Percentiles rank a stretch among this genome's conserved stretches.
These are phyloP conservation scores for Mythimna albipuncta DNA, from an alignment of 2,888 invertebrate species.

Conservation along the genomic window DNA sequence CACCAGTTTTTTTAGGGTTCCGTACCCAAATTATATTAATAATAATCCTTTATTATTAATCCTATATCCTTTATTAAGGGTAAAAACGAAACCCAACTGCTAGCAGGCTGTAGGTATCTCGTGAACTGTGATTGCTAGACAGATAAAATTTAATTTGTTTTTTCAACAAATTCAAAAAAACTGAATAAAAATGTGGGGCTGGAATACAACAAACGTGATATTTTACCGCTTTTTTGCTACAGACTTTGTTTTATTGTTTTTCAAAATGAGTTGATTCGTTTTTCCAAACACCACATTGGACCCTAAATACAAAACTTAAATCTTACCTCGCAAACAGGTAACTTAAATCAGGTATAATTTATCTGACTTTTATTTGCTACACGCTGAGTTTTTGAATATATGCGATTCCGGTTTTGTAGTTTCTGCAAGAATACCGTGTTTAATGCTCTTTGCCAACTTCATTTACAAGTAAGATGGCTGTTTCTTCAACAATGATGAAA, in stretches of 20 bases:
- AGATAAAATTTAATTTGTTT: neutral
- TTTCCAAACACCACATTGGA: neutral
- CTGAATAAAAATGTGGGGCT: too few relatives aligned
- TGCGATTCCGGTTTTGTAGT: slow-evolving; percentile 37
- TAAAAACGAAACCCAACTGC: too few relatives aligned
- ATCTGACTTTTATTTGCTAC: slow-evolving; percentile 17
- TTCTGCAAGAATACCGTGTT: slow-evolving; percentile 41
- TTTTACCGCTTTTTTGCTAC: too few relatives aligned
- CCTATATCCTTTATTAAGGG: too few relatives aligned
- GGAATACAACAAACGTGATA: too few relatives aligned
- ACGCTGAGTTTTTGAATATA: slow-evolving; percentile 30
- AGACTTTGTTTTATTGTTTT: too few relatives aligned
- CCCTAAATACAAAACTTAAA: slow-evolving; percentile 9
- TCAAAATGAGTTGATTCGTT: neutral
- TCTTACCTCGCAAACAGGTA: slow-evolving; percentile 20
- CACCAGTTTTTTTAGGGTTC: too few relatives aligned
- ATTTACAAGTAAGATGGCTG: slow-evolving; percentile 51
- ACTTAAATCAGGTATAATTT: slow-evolving; percentile 6
- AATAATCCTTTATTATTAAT: too few relatives aligned
- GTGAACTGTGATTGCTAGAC: neutral
- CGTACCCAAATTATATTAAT: too few relatives aligned
- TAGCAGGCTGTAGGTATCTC: too few relatives aligned
- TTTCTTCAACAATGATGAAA: slow-evolving; percentile 52
- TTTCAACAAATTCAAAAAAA: neutral
- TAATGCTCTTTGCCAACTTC: slow-evolving; percentile 31